These are phyloP conservation scores for Rhinichthys klamathensis DNA, from an alignment of 2,113 vertebrate genomes.

Conservation along the genomic window DNA sequence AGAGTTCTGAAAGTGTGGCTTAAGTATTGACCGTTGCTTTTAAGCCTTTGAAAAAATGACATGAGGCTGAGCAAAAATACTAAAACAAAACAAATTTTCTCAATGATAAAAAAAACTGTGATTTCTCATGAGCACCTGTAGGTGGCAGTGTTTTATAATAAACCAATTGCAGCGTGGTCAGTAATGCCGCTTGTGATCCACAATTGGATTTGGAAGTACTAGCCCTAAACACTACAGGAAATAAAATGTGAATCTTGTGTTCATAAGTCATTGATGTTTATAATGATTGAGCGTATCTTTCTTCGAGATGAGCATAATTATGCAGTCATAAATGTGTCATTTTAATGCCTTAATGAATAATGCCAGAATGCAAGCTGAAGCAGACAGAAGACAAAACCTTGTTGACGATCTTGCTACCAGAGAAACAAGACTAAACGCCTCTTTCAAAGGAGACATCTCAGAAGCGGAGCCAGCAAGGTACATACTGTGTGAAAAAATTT, in stretches of 20 bases:
- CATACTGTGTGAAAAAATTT: neutral
- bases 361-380: slow-evolving; percentile 90
- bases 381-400: slow-evolving; percentile 91
- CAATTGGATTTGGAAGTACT: neutral
- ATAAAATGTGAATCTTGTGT: neutral
- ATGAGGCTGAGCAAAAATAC: neutral
- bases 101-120: neutral
- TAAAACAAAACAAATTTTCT: neutral
- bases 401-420: slow-evolving; percentile 90
- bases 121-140: slow-evolving; percentile 48
- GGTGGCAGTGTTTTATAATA: slow-evolving; percentile 66
- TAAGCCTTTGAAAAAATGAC: too few species aligned
- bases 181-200: neutral
- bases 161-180: neutral
- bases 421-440: slow-evolving; percentile 87
- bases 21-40: too few species aligned
- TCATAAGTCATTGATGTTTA: neutral
- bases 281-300: neutral
- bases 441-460: slow-evolving; percentile 82
- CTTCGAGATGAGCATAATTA: neutral
- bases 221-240: neutral
- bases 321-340: neutral
- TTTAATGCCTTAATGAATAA: slow-evolving; percentile 58
- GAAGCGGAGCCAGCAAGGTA: slow-evolving; percentile 80
- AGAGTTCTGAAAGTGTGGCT: too few species aligned